A percentile compares a stretch with the other conserved stretches of the same genome.
phyloP scores from a whole-genome alignment of 2,888 invertebrate genomes.

The Eristalis pertinax region DNA sequence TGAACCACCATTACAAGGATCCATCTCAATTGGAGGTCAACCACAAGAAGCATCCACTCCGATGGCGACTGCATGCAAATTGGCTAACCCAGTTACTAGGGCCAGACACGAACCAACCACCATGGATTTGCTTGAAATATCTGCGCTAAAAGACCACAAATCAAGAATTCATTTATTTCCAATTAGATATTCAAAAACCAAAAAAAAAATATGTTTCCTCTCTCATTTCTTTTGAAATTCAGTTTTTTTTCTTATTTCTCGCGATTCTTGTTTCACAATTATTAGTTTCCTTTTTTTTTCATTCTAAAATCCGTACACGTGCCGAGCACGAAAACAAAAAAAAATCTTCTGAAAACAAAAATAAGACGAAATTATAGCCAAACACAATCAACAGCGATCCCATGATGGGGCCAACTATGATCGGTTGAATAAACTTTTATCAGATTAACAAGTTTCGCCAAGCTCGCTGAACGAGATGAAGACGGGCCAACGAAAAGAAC shows the following conservation, averaged over 20 bases:
- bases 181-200: constrained; percentile 29
- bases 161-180: constrained; percentile 33
- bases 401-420: constrained; percentile 13
- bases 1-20: not conserved
- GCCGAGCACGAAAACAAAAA: constrained; percentile 22
- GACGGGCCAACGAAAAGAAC: not conserved
- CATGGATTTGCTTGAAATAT: not conserved
- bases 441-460: constrained; percentile 32
- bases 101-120: not conserved
- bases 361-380: not conserved
- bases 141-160: not conserved
- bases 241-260: not conserved
- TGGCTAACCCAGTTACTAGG: constrained; percentile 21
- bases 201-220: constrained; percentile 6
- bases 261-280: not conserved
- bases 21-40: not conserved
- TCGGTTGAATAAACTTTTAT: constrained; percentile 61
- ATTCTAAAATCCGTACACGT: constrained; percentile 42
- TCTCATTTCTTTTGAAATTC: not conserved
- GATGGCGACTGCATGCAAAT: constrained; percentile 5
- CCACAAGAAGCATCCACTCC: not conserved
- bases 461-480: not conserved
- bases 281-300: not conserved
- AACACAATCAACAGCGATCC: constrained; percentile 7
- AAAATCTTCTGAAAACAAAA: not conserved